Conservation (phyloP, 2,888 invertebrate species). For the Synergus itoensis region DNA sequence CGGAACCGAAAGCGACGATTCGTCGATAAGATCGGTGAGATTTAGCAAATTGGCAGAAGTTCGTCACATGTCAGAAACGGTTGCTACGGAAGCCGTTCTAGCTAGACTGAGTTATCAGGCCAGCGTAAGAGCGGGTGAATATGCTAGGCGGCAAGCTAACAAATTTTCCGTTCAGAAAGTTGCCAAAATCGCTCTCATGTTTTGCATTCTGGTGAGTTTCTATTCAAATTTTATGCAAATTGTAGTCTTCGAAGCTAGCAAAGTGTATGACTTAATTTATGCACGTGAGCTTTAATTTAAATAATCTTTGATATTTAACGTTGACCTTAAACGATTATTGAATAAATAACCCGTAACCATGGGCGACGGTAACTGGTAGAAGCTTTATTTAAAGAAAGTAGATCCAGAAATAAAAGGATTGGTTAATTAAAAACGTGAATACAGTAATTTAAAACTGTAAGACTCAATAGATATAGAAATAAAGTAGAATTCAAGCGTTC, state of each 20-base stretch:
- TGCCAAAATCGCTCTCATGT: slow-evolving; percentile 90
- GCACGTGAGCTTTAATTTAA: neutral
- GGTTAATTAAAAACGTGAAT: neutral
- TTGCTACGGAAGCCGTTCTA: slow-evolving; percentile 95
- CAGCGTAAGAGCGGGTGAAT: slow-evolving; percentile 90
- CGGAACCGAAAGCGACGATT: slow-evolving; percentile 91
- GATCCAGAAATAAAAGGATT: neutral
- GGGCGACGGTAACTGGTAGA: neutral
- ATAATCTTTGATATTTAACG: neutral
- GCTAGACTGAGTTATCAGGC: slow-evolving; percentile 97
- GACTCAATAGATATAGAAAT: neutral
- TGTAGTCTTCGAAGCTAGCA: neutral
- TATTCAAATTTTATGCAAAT: neutral
- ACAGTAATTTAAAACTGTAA: neutral
- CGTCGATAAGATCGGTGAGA: slow-evolving; percentile 90
- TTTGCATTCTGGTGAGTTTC: slow-evolving; percentile 88
- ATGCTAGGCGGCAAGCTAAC: slow-evolving; percentile 86
- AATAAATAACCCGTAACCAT: slow-evolving; percentile 27
- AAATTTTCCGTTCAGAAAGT: slow-evolving; percentile 88
- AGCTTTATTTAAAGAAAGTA: neutral
- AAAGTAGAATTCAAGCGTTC: neutral
- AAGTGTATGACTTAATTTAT: neutral
- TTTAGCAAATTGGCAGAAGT: slow-evolving; percentile 95
- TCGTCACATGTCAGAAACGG: slow-evolving; percentile 92
- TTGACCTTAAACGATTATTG: slow-evolving; percentile 12